Evolutionary conservation across 2,888 invertebrate species (phyloP), one percentile per base, ranked within the genome.

Genomic region (Ramazzottius varieornatus): DNA sequence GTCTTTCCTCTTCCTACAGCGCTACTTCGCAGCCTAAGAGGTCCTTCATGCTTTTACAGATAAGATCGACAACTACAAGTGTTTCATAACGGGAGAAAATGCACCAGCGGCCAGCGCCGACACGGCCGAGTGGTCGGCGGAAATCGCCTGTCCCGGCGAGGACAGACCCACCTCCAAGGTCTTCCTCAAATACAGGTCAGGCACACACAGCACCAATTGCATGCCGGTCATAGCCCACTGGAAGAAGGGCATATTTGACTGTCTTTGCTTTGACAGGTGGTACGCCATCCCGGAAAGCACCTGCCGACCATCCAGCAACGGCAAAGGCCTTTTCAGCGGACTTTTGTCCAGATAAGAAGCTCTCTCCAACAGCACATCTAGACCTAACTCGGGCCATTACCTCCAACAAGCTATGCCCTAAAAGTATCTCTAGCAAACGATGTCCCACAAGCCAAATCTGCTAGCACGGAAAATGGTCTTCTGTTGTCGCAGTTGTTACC

Each of bases 41-140:
- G n/a, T n/a, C 8, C 8, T 40, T 40, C 8, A 40, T 40, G 8
- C 8, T 40, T 40, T 40, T 40, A 13, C 40, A 40, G 40, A 54
- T 29, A 54, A 54, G 24, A 54, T 54, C 54, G 54, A 54, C 54
- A 54, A 54, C 24, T 54, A 54, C 54, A 54, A 54, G 24, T 54
- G 54, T 24, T 8, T 16, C 54, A 54, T 54, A n/a, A 54, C 20
- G 20, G 54, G 54, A 8, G 54, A 54, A 54, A 13, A 24, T 29
- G 24, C 13, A n/a, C 54, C 54, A 4, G 54, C 29, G 4, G 54
- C 20, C 16, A 29, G 24, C 54, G 54, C 8, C n/a, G 54, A 54
- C 4, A 8, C 4, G 54, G 8, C 54, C 8, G 20, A 54, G n/a
- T 54, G 54, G 54, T 54, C 54, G 4, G 16, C 54, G 54, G 54